Evolutionary conservation across 2,888 invertebrate genomes (phyloP).

Genomic region (Limenitis camilla): DNA sequence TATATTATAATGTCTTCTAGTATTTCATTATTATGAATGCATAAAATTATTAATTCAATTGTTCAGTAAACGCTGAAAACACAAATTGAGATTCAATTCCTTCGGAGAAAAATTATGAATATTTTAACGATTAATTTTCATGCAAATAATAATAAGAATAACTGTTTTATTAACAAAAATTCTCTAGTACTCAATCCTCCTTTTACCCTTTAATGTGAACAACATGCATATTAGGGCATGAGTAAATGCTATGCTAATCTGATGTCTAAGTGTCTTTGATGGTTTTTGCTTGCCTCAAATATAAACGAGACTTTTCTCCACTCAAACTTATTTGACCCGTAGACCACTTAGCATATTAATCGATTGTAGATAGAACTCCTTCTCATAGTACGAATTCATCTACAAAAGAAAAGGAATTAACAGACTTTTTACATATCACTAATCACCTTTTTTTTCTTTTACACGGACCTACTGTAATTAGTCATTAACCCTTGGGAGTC

Average conservation of each 20-base stretch:
- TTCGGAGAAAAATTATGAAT: constrained; percentile 8
- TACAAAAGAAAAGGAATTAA: no score
- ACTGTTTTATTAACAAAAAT: background rate
- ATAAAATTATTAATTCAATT: constrained; percentile 3
- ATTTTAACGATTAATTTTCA: constrained; percentile 4
- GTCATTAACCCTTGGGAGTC: no score
- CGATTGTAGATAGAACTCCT: no score
- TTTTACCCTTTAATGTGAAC: background rate
- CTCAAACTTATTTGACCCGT: no score
- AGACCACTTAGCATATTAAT: no score
- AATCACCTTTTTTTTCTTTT: no score
- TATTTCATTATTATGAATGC: background rate
- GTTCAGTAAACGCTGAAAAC: constrained; percentile 3
- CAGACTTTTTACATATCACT: no score
- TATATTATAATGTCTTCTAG: background rate
- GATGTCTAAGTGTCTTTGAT: no score
- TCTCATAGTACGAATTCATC: no score
- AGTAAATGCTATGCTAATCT: background rate
- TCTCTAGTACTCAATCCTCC: background rate
- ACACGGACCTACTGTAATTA: no score
- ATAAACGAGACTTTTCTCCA: no score
- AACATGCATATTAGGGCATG: background rate
- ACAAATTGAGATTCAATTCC: constrained; percentile 4
- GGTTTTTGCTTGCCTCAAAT: no score
- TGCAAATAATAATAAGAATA: constrained; percentile 1